Percentiles rank a stretch among this genome's conserved stretches.
Evolutionary conservation across 2,888 invertebrate species (phyloP).

Genomic region (Drosophila peninsularis): DNA sequence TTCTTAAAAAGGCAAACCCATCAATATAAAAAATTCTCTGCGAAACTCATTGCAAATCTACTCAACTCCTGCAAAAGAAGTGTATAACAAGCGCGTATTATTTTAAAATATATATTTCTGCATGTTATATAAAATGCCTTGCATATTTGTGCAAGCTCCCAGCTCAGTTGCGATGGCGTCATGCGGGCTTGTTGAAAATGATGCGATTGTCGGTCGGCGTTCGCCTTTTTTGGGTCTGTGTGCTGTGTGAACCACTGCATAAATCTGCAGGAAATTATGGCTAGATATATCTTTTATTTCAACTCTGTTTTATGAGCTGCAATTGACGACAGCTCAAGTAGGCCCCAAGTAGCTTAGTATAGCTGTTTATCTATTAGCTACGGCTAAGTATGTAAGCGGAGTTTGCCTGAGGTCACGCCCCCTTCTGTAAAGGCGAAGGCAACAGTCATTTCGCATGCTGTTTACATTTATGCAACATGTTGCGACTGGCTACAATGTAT

Average conservation of each 20-base stretch:
- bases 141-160: constrained; percentile 61
- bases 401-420: constrained; percentile 56
- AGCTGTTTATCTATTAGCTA: constrained; percentile 49
- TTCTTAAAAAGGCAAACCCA: no score
- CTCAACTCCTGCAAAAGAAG: not conserved
- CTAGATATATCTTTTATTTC: constrained; percentile 16
- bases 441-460: constrained; percentile 62
- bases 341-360: constrained; percentile 8
- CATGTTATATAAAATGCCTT: constrained; percentile 28
- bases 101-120: not conserved
- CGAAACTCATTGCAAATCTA: not conserved
- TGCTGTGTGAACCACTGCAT: constrained; percentile 47
- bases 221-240: constrained; percentile 46
- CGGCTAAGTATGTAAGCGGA: constrained; percentile 37
- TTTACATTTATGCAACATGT: constrained; percentile 67
- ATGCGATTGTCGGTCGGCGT: constrained; percentile 37
- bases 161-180: constrained; percentile 55
- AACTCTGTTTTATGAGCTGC: constrained; percentile 24
- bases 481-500: constrained; percentile 58
- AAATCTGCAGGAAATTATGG: constrained; percentile 58
- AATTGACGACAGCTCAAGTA: constrained; percentile 41
- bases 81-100: not conserved
- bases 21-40: not conserved
- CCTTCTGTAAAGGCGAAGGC: constrained; percentile 27
- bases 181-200: constrained; percentile 60